Conservation (phyloP, 1,140 invertebrate species). For the Bursaphelenchus mucronatus region DNA sequence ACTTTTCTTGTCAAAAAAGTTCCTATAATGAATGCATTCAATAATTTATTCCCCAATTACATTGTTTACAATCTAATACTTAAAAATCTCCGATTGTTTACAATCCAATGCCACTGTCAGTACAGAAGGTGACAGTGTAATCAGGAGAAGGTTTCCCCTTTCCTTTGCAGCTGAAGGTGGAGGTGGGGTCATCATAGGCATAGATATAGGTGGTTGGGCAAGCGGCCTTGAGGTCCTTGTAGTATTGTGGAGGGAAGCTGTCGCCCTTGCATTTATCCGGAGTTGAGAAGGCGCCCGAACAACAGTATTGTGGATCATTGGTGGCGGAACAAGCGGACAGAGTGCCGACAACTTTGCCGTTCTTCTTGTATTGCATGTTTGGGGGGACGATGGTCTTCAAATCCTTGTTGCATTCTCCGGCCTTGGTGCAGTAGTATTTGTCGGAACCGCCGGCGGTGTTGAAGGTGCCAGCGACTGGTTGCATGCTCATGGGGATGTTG, state of each 20-base stretch:
- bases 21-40: too few species aligned
- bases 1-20: too few species aligned
- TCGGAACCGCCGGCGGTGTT: background rate
- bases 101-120: background rate
- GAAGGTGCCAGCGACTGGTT: slow-evolving; percentile 3
- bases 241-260: background rate
- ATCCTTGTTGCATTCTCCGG: background rate
- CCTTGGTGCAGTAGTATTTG: background rate
- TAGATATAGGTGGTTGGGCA: slow-evolving; percentile 1
- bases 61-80: too few species aligned
- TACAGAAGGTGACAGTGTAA: background rate
- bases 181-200: background rate
- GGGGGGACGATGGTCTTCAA: background rate
- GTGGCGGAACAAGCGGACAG: background rate
- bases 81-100: too few species aligned
- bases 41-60: too few species aligned
- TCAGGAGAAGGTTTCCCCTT: background rate
- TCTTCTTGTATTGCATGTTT: background rate
- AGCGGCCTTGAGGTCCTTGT: background rate
- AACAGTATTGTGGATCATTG: background rate
- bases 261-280: background rate
- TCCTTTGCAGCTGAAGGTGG: background rate
- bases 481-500: background rate
- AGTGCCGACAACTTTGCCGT: background rate
- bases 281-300: background rate